Percentiles rank a stretch among this genome's conserved stretches.
Evolutionary conservation across 37 sponge, comb jelly and placozoan genomes (phyloP).

Genomic region (Cladorhizidae sp.): DNA sequence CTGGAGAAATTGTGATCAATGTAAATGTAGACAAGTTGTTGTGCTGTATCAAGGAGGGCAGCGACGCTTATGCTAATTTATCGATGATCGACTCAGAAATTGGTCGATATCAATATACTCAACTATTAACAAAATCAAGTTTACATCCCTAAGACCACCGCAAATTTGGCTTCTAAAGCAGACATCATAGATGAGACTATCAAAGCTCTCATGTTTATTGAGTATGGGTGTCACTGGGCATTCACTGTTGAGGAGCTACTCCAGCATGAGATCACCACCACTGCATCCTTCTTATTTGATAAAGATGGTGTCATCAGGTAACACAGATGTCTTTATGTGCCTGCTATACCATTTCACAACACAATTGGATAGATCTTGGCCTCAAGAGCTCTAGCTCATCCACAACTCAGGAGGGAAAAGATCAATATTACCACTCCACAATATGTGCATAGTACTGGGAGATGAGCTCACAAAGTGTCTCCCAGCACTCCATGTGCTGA

Average conservation of each 20-base stretch:
- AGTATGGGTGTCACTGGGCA: background rate
- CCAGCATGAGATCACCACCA: conserved; percentile 7
- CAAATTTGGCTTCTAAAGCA: background rate
- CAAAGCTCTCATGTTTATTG: conserved; percentile 1
- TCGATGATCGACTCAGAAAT: conserved; percentile 3
- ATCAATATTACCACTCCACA: conserved; percentile 9
- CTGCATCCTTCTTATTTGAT: background rate
- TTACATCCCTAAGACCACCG: background rate
- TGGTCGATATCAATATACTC: background rate
- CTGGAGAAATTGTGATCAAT: conserved; percentile 11
- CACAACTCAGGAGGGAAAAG: background rate
- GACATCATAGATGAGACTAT: background rate
- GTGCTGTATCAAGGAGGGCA: background rate
- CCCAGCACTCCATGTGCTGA: conserved; percentile 16
- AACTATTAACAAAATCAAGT: conserved; percentile 6
- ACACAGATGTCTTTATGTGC: conserved; percentile 16
- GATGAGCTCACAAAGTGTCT: conserved; percentile 20
- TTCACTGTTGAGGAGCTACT: conserved; percentile 5
- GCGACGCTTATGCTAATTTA: conserved; percentile 2
- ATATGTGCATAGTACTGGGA: conserved; percentile 10
- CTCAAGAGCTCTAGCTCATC: conserved; percentile 15
- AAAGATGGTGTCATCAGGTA: conserved; percentile 12
- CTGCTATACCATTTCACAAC: background rate
- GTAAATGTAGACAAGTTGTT: conserved; percentile 3
- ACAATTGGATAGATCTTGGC: too few relatives aligned